Evolutionary conservation across 2,888 invertebrate species (phyloP), one percentile per base, ranked within the genome.

Genomic region (Dioctria rufipes): DNA sequence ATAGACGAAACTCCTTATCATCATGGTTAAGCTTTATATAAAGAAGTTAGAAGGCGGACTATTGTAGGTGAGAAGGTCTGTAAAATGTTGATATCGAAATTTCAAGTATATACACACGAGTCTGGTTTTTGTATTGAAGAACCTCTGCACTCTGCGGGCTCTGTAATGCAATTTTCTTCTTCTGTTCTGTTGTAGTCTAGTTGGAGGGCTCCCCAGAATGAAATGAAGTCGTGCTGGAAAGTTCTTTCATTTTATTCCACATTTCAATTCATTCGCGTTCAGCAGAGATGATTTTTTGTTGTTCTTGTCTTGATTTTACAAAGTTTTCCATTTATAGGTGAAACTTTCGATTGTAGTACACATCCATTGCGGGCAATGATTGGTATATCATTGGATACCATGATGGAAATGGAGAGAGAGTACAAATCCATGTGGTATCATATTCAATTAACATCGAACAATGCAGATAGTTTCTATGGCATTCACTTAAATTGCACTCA

Each of bases 261-360:
- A 51, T 11, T 51, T 11, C 51, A 6, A 8, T 5, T n/a, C 61
- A 39, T 39, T 61, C 61, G 54, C n/a, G n/a, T 25, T 25, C 25
- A 25, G 25, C 25, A 25, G 25, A 25, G 25, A 25, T 61, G 37
- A 25, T 5, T 39, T 37, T 61, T 61, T 61, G 5, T 51, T 51
- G 51, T 37, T 37, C 37, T 61, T 37, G 61, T 61, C 8, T 37
- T 61, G 61, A 61, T 61, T 25, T 61, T 13, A 61, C 61, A 61
- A 3, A 61, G 61, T 61, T 61, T 25, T 61, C 61, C 61, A 61
- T 61, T 61, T 61, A 39, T 61, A 61, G 61, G 61, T 61, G 39
- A 61, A 61, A 61, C 61, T 61, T 61, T 61, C 61, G 61, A 61
- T 61, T 61, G 61, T 25, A 25, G 61, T 11, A 58, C 5, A 8